Base-by-base conservation (phyloP, 2,888 invertebrate species). In the Dryadula phaetusa region DNA sequence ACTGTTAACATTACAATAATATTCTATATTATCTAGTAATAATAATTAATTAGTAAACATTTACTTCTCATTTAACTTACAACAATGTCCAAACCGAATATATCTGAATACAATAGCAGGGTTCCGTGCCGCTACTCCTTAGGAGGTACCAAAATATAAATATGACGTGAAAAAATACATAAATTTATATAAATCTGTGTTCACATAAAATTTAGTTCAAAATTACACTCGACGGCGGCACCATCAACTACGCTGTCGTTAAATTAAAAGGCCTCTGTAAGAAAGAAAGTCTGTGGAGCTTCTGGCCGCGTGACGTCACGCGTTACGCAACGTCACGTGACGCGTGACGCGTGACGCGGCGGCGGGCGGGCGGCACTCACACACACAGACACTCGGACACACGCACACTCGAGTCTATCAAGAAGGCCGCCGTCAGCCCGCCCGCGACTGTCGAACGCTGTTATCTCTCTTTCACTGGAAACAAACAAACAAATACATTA, bases 401-500 rank as follows among this genome's bases (percentile, higher is more conserved):
- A 68, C 71, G 46, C 67, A 60, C 70, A 72, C 75, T 66, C 79
- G 70, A 74, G 70, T 67, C 72, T 63, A 86, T 84, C 88, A 88
- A 83, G 84, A 84, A 79, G 84, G 82, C 84, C 90, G 90, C 80
- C 79, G 81, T 82, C 79, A 90, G 86, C 78, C 84, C 87, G 77
- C 84, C 84, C 74, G 84, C 79, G 76, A 82, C 84, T 79, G 89
- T 84, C 88, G 90, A 85, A 85, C 90, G 88, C 79, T 86, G 85
- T 80, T 83, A 82, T 87, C 86, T 85, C 85, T 90, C 85, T 90
- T 90, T 91, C 91, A 91, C 91, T 91, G 90, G 2, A 78, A 81
- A 76, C 25, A 44, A 44, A 25, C 16, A 60, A 60, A 60, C 12
- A 8, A 16, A 56, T 3, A 18, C 22, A 6, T 42, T 42, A 25